Evolutionary conservation across 1,140 invertebrate genomes (phyloP).

Genomic region (Zophobas morio): DNA sequence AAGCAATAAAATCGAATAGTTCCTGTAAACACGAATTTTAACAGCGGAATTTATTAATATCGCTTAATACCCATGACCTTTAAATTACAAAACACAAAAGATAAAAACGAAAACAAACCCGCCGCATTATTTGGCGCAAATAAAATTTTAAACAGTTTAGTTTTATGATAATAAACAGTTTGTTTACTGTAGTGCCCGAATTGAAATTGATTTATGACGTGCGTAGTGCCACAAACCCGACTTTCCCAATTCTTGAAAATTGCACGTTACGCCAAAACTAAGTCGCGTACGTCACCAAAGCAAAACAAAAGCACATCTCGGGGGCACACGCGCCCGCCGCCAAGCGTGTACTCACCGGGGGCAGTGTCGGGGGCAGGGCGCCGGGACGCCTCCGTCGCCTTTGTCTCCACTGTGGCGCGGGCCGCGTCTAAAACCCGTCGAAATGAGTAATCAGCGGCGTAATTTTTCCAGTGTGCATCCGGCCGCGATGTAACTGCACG

Average conservation of each 20-base stretch:
- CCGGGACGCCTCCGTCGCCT: constrained; percentile 36
- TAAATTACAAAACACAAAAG: too few relatives aligned
- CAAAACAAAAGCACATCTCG: constrained; percentile 7
- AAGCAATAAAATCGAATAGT: too few relatives aligned
- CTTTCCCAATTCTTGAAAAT: too few relatives aligned
- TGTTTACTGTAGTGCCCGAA: constrained; percentile 13
- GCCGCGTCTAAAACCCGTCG: constrained; percentile 59
- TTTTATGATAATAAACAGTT: constrained; percentile 18
- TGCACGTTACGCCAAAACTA: too few relatives aligned
- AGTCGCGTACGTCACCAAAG: not conserved
- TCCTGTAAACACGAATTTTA: too few relatives aligned
- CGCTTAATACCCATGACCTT: too few relatives aligned
- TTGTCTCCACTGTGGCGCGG: constrained; percentile 5
- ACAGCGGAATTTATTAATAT: not conserved
- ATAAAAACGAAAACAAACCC: too few relatives aligned
- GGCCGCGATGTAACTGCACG: constrained; percentile 65
- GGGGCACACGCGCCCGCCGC: not conserved
- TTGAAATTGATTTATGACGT: constrained; percentile 11
- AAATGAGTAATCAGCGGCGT: constrained; percentile 63
- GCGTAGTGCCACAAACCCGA: not conserved
- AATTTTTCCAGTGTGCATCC: constrained; percentile 67
- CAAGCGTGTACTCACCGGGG: constrained; percentile 29
- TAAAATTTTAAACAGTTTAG: constrained; percentile 15
- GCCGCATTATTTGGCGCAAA: not conserved
- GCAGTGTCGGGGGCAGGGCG: constrained; percentile 6